Conservation (phyloP, 2,888 invertebrate species). For the Melanchra persicariae region DNA sequence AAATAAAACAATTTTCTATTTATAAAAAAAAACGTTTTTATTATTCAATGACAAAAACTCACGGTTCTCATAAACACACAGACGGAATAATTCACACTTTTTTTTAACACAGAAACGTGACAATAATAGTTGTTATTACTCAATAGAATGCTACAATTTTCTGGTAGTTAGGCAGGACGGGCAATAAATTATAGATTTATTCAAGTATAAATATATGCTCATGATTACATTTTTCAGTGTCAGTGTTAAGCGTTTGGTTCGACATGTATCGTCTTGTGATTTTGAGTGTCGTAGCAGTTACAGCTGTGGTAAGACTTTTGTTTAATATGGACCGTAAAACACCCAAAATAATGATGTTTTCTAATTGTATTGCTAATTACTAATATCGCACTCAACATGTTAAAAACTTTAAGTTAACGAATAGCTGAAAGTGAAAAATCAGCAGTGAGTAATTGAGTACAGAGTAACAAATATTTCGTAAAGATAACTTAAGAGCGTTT, state of each 20-base stretch:
- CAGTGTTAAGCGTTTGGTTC: constrained; percentile 19
- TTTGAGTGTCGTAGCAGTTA: constrained; percentile 31
- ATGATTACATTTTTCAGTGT: constrained; percentile 28
- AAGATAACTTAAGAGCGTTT: too few relatives aligned
- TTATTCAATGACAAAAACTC: not conserved
- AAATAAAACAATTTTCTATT: too few relatives aligned
- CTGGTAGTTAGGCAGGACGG: constrained; percentile 60
- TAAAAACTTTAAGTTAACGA: too few relatives aligned
- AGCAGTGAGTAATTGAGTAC: too few relatives aligned
- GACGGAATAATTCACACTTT: constrained; percentile 4
- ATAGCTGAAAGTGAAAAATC: too few relatives aligned
- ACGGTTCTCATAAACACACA: not conserved
- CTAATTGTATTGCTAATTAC: too few relatives aligned
- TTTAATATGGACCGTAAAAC: too few relatives aligned
- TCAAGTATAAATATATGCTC: constrained; percentile 39
- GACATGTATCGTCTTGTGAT: constrained; percentile 60
- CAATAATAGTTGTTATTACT: constrained; percentile 24
- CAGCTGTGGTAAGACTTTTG: constrained; percentile 40
- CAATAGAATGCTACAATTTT: constrained; percentile 62
- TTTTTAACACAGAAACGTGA: constrained; percentile 28
- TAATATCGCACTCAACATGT: too few relatives aligned
- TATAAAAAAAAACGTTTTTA: not conserved
- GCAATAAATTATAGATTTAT: constrained; percentile 23
- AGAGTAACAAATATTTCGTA: too few relatives aligned
- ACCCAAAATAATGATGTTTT: too few relatives aligned